Evolutionary conservation across 2,888 invertebrate genomes (phyloP), one percentile per base, ranked within the genome.

Genomic region (Fabriciana adippe): DNA sequence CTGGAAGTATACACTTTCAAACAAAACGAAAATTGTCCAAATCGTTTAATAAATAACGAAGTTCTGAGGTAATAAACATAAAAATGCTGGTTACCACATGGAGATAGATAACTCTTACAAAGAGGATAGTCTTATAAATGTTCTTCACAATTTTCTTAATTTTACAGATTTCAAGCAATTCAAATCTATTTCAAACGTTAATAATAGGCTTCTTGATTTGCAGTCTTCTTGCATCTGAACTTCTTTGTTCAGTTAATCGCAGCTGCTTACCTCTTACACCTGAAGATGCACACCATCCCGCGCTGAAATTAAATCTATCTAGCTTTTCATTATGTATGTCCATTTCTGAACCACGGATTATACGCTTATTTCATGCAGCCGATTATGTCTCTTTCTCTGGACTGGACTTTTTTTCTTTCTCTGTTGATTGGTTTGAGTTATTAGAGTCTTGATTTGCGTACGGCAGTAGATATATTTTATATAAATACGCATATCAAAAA

Each of bases 391-490:
- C n/a, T n/a, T n/a, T n/a, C n/a, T n/a, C n/a, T 41, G 56, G 11
- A 8, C 16, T 56, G 8, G n/a, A n/a, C n/a, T n/a, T n/a, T n/a
- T n/a, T n/a, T n/a, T n/a, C n/a, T n/a, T n/a, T 16, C 3, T 15
- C 26, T n/a, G 16, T 56, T 16, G 55, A 56, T 4, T 56, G 35
- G 56, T 2, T 41, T 16, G 16, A 41, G 3, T 56, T 56, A 56
- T 3, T 56, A 56, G 31, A 56, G 15, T 13, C 18, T 1, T 47
- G 21, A 59, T 47, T 18, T 47, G 6, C 13, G 11, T 3, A 5
- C n/a, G 6, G 59, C 59, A 15, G 59, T 59, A 13, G 47, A 59
- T 47, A 18, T 59, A 15, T 59, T 59, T 26, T 59, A 59, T 6
- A 47, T 59, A 35, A 59, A 59, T 16, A n/a, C 13, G 3, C 11